A percentile compares a stretch with the other conserved stretches of the same genome.
phyloP scores from a whole-genome alignment of 2,888 invertebrate species.

The Tachina lurida region DNA sequence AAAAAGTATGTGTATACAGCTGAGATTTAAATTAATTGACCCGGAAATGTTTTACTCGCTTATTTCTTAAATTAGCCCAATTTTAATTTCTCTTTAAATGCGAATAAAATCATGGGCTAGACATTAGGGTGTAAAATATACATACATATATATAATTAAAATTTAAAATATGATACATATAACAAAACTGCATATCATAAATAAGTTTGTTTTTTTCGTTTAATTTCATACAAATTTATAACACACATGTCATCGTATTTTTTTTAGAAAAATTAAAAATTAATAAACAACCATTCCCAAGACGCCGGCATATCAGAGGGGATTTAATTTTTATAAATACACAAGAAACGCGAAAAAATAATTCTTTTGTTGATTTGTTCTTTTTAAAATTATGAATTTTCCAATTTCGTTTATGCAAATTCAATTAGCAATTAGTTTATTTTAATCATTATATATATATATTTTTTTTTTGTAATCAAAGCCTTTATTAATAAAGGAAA shows the following conservation, averaged over 20 bases:
- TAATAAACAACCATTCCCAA: slow-evolving; percentile 2
- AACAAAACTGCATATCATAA: slow-evolving; percentile 11
- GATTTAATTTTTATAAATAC: background rate
- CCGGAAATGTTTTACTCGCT: no score
- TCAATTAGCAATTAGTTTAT: slow-evolving; percentile 41
- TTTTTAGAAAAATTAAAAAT: background rate
- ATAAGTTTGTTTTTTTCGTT: background rate
- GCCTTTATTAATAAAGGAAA: slow-evolving; percentile 38
- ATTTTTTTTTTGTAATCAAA: slow-evolving; percentile 28
- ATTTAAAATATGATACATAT: background rate
- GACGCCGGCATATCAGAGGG: slow-evolving; percentile 1
- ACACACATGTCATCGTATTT: slow-evolving; percentile 54
- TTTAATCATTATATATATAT: background rate
- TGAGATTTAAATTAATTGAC: no score
- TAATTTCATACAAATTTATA: slow-evolving; percentile 15
- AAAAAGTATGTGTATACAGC: background rate
- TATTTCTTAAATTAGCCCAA: no score
- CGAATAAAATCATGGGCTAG: no score
- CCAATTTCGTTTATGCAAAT: slow-evolving; percentile 6
- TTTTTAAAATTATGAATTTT: slow-evolving; percentile 21
- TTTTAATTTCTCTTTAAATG: no score
- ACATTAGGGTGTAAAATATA: no score
- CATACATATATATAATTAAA: no score
- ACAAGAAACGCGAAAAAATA: background rate
- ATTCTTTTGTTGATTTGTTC: slow-evolving; percentile 36